Evolutionary conservation across 92 coral and sea anemone genomes (phyloP).

Genomic region (Heliopora coerulea): DNA sequence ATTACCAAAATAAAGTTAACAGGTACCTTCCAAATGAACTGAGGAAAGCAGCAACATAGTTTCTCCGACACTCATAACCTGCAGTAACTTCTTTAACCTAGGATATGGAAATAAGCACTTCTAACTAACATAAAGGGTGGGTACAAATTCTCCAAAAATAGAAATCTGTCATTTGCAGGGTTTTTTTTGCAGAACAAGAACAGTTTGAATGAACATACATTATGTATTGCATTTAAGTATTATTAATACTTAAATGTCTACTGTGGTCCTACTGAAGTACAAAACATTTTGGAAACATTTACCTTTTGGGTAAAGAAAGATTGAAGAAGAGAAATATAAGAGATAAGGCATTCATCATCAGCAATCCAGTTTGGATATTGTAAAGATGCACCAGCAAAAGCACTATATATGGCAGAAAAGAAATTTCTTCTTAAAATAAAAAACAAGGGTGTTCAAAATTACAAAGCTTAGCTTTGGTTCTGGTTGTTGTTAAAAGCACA

Average conservation of each 20-base stretch:
- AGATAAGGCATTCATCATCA: slow-evolving; percentile 77
- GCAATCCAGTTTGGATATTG: slow-evolving; percentile 30
- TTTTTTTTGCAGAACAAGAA: too few species aligned
- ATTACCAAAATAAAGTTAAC: neutral
- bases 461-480: neutral
- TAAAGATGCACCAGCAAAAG: slow-evolving; percentile 2
- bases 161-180: too few species aligned
- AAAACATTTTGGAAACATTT: neutral
- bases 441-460: neutral
- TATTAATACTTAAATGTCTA: too few species aligned
- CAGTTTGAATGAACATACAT: too few species aligned
- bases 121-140: too few species aligned
- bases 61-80: slow-evolving; percentile 65
- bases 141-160: too few species aligned
- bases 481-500: too few species aligned
- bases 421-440: neutral
- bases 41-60: slow-evolving; percentile 80
- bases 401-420: slow-evolving; percentile 5
- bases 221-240: too few species aligned
- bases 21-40: slow-evolving; percentile 86
- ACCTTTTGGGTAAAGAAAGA: slow-evolving; percentile 66
- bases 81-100: slow-evolving; percentile 76
- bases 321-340: slow-evolving; percentile 72
- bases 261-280: too few species aligned
- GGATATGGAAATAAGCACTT: slow-evolving; percentile 7